Conservation (phyloP, 2,113 vertebrate genomes). For the Prolemur simus region DNA sequence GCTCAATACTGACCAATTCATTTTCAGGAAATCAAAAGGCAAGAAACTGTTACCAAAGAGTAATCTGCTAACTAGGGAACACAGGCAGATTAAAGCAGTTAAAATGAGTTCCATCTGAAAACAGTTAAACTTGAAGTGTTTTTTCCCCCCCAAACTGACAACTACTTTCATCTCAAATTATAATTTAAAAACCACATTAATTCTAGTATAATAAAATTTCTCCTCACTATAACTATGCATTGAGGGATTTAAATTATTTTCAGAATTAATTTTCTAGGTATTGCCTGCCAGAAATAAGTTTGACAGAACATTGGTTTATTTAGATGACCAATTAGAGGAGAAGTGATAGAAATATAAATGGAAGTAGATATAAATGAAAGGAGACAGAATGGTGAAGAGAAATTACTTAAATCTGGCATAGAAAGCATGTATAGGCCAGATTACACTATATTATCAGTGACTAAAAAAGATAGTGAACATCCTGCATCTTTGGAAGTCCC, state of each 20-base stretch:
- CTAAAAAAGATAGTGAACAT: not conserved
- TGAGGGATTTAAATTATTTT: conserved; percentile 16
- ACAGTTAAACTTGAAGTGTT: not conserved
- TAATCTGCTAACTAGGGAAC: not conserved
- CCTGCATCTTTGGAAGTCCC: not conserved
- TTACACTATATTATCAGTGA: not conserved
- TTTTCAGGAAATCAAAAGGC: conserved; percentile 19
- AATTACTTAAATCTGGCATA: not conserved
- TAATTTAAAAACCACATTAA: conserved; percentile 9
- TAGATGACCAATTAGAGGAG: not conserved
- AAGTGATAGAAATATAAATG: not conserved
- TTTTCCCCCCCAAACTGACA: not conserved
- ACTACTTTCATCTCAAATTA: conserved; percentile 23
- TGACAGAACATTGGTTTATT: not conserved
- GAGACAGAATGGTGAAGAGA: not conserved
- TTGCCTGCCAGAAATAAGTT: not conserved
- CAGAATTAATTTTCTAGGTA: conserved; percentile 34
- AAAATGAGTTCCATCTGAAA: conserved; percentile 5
- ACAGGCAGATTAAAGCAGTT: not conserved
- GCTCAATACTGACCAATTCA: not conserved
- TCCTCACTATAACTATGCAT: not conserved
- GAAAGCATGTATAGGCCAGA: not conserved
- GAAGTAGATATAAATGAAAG: not conserved
- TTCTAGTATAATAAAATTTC: conserved; percentile 13
- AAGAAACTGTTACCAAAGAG: not conserved